phyloP scores from a whole-genome alignment of 2,888 invertebrate species.

The Orchesella flavescens region DNA sequence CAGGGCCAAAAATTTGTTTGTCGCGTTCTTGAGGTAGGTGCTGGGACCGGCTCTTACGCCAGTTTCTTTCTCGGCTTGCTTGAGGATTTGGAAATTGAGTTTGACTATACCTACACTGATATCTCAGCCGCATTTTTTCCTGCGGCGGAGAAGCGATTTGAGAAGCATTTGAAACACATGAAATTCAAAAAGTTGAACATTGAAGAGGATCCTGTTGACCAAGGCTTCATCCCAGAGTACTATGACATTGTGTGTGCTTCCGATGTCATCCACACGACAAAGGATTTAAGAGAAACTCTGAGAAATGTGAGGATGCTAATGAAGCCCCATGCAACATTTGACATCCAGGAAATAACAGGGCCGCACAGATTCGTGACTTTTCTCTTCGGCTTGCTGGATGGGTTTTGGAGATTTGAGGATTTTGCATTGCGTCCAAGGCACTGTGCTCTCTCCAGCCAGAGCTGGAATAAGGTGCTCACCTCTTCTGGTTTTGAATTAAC shows the following conservation, averaged over 20 bases:
- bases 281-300: constrained; percentile 16
- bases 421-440: constrained; percentile 11
- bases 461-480: neutral
- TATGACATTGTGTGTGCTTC: constrained; percentile 42
- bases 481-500: neutral
- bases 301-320: constrained; percentile 32
- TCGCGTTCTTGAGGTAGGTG: too few relatives aligned
- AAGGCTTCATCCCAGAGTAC: too few relatives aligned
- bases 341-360: constrained; percentile 30
- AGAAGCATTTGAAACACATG: constrained; percentile 21
- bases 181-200: too few relatives aligned
- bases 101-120: too few relatives aligned
- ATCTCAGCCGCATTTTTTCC: too few relatives aligned
- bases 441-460: neutral
- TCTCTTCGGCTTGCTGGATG: constrained; percentile 14
- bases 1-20: neutral
- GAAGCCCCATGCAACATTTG: constrained; percentile 27
- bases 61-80: constrained; percentile 16
- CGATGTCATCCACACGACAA: constrained; percentile 57
- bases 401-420: constrained; percentile 40
- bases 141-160: constrained; percentile 33
- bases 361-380: constrained; percentile 7
- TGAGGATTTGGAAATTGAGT: neutral
- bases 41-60: too few relatives aligned
- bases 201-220: too few relatives aligned